Percentiles rank a stretch among this genome's conserved stretches.
Conservation (phyloP, 2,113 vertebrate species). For the Nothoprocta perdicaria region DNA sequence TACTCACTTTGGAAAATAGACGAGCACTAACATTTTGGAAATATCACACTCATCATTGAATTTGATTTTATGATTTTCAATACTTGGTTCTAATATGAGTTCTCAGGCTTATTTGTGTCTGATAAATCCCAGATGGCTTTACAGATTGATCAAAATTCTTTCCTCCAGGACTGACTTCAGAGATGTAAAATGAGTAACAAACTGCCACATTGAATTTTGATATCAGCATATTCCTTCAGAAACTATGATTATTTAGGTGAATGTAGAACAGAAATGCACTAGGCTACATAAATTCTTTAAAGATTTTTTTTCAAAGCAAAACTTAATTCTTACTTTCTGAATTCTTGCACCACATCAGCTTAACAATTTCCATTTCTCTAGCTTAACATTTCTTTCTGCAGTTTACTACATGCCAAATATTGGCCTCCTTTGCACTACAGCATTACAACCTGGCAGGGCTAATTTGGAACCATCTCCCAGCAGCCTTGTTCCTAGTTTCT, state of each 20-base stretch:
- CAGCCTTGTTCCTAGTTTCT: background rate
- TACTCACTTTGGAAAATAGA: background rate
- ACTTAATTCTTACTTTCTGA: background rate
- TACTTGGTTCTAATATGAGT: background rate
- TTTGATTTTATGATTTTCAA: background rate
- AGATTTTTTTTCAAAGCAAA: background rate
- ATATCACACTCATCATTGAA: background rate
- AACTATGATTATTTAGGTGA: background rate
- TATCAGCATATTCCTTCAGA: background rate
- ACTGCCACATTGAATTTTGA: background rate
- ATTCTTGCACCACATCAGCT: background rate
- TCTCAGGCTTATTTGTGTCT: background rate
- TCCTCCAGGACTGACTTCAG: background rate
- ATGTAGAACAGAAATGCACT: background rate
- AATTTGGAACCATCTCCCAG: background rate
- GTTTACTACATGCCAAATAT: background rate
- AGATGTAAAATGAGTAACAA: background rate
- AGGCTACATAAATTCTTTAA: background rate
- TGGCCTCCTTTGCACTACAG: background rate
- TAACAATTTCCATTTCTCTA: background rate
- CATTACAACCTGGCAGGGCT: background rate
- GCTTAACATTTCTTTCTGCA: background rate
- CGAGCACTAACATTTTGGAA: background rate
- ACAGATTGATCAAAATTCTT: background rate
- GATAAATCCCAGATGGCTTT: background rate